Percentiles rank a stretch among this genome's conserved stretches.
Evolutionary conservation across 2,888 invertebrate genomes (phyloP).

Genomic region (Bhutanitis thaidina): DNA sequence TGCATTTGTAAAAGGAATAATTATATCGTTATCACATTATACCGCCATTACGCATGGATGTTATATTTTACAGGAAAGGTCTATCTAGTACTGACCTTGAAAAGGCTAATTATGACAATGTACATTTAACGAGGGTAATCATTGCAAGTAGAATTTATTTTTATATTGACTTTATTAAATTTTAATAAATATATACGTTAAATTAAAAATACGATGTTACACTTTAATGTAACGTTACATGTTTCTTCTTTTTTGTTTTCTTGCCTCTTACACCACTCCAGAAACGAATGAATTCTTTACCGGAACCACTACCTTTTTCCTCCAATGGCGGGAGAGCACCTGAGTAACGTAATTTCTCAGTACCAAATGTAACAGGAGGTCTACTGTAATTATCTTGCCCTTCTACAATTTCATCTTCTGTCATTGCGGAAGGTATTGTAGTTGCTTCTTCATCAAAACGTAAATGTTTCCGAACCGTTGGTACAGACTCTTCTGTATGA

Average conservation of each 20-base stretch:
- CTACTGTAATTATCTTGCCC: slow-evolving; percentile 22
- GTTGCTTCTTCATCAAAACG: slow-evolving; percentile 51
- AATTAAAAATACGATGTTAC: background rate
- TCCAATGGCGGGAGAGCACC: slow-evolving; percentile 30
- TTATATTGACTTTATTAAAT: background rate
- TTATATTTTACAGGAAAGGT: no score
- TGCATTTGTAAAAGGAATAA: no score
- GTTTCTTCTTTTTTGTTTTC: slow-evolving; percentile 43
- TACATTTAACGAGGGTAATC: no score
- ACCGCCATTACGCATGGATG: no score
- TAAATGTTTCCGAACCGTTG: slow-evolving; percentile 32
- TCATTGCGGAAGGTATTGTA: slow-evolving; percentile 32
- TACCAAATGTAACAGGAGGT: slow-evolving; percentile 9
- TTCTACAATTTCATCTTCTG: slow-evolving; percentile 11
- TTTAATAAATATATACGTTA: background rate
- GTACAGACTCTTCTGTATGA: slow-evolving; percentile 18
- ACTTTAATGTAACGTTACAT: slow-evolving; percentile 28
- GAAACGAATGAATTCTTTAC: slow-evolving; percentile 46
- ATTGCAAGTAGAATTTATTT: background rate
- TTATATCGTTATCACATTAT: no score
- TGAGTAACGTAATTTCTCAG: slow-evolving; percentile 15
- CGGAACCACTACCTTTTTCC: slow-evolving; percentile 28
- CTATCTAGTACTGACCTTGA: no score
- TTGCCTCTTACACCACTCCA: slow-evolving; percentile 36
- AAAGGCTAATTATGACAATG: no score